These are phyloP conservation scores for Octomys mimax DNA, from an alignment of 2,797 vertebrate genomes.

Conservation along the genomic window DNA sequence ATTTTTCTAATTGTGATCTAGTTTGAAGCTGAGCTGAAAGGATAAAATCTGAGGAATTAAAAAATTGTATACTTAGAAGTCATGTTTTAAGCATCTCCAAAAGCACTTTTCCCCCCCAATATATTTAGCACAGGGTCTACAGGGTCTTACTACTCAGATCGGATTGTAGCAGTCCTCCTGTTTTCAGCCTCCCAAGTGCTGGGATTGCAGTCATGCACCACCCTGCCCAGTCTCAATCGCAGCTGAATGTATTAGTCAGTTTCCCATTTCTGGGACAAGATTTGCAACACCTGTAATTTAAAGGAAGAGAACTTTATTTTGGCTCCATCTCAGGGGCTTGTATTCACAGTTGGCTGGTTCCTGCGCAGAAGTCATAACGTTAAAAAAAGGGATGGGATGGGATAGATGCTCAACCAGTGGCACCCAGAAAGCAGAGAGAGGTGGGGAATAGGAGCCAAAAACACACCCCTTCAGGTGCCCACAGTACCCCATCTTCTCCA, in stretches of 20 bases:
- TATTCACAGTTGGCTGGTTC: neutral
- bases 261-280: neutral
- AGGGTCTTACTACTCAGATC: too few species aligned
- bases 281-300: neutral
- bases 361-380: neutral
- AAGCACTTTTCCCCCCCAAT: neutral
- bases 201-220: too few species aligned
- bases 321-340: neutral
- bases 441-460: neutral
- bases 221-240: too few species aligned
- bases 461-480: neutral
- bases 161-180: too few species aligned
- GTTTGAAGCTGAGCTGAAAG: constrained; percentile 42
- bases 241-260: neutral
- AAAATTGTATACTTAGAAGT: neutral
- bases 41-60: constrained; percentile 36
- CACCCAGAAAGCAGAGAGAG: neutral
- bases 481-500: neutral
- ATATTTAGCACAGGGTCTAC: too few species aligned
- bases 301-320: neutral
- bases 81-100: constrained; percentile 35
- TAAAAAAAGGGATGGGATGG: neutral
- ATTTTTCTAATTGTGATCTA: constrained; percentile 60
- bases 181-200: too few species aligned
- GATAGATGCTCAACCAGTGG: neutral